Evolutionary conservation across 1,140 invertebrate genomes (phyloP).

Genomic region (Pantala flavescens): DNA sequence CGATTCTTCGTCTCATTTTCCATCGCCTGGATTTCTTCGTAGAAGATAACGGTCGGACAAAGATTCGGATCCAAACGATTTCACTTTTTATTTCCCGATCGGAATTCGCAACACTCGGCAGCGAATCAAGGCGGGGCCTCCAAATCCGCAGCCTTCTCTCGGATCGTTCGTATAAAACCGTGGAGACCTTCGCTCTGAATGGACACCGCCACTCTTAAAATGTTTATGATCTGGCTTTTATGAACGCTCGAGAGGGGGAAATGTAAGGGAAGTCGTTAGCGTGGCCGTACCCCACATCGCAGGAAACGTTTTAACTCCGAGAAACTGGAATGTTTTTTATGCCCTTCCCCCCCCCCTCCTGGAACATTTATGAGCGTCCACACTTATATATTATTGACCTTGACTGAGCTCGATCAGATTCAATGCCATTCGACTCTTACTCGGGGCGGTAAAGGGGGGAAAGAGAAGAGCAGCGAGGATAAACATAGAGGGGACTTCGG

Average conservation of each 20-base stretch:
- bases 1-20: too few relatives aligned
- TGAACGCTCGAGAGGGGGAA: neutral
- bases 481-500: too few relatives aligned
- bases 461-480: neutral
- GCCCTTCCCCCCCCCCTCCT: neutral
- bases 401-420: neutral
- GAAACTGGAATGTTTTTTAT: constrained; percentile 3
- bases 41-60: too few relatives aligned
- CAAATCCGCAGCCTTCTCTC: too few relatives aligned
- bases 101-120: too few relatives aligned
- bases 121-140: too few relatives aligned
- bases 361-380: neutral
- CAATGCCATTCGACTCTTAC: neutral
- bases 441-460: neutral
- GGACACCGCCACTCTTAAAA: neutral
- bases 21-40: too few relatives aligned
- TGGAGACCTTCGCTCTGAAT: too few relatives aligned
- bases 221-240: constrained; percentile 7
- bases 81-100: too few relatives aligned
- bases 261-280: neutral
- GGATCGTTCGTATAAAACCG: too few relatives aligned
- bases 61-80: too few relatives aligned
- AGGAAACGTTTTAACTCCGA: neutral
- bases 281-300: neutral
- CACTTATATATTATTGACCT: constrained; percentile 9